Evolutionary conservation across 1,140 invertebrate species (phyloP), one percentile per base, ranked within the genome.

Genomic region (Schlechtendalia chinensis): DNA sequence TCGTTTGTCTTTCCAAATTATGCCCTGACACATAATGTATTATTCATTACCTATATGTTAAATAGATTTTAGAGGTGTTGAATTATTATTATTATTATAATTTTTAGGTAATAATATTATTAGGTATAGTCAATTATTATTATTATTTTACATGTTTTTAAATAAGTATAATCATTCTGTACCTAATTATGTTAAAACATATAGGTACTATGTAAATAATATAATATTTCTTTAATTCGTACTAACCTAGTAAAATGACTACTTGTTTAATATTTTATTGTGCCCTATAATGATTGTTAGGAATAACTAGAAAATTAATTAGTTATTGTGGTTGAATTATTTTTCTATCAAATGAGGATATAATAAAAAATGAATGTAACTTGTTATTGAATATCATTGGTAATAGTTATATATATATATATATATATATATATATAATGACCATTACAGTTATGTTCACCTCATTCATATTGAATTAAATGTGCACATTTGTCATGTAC

Each of bases 401-500:
- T 0, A 54, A 72, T 29, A n/a, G 24, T 10, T 19, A 53, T 54
- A 12, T 1, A 72, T 24, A 71, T 29, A 29, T n/a, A 29, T 0
- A 69, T 14, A 63, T 24, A 58, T 6, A 6, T 3, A 53, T 16
- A 19, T 27, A 45, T 53, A 5, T 72, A 19, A 54, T 72, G 50
- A 14, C 50, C 5, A 54, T 54, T 72, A 72, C 69, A 72, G 69
- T 72, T 72, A 72, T 72, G 50, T 72, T 72, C 69, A 72, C 69
- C 69, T 72, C 69, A 72, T 72, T 72, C 50, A 8, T 72, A 72
- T 72, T 72, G 69, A 19, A 54, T 72, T 24, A 54, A 22, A 54
- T 54, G 17, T 72, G 17, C n/a, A 72, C 24, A 54, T 54, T n/a
- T 72, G 27, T 12, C 11, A 2, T 47, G 24, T 47, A 16, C 19